Evolutionary conservation across 1,140 invertebrate species (phyloP).

Genomic region (Tribolium castaneum): DNA sequence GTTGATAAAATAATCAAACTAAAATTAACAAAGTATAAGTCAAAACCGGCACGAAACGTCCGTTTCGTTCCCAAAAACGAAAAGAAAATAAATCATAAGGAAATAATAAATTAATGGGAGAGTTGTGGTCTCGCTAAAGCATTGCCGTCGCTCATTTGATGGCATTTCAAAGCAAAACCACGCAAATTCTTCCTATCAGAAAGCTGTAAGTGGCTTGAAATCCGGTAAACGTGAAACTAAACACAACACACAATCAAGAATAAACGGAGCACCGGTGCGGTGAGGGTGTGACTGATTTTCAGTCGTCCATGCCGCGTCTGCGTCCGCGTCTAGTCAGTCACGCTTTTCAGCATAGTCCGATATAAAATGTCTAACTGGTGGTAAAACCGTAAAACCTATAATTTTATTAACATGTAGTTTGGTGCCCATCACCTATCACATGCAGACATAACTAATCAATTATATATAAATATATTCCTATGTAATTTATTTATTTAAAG

Average conservation of each 20-base stretch:
- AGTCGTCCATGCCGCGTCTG: constrained; percentile 19
- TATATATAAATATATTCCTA: constrained; percentile 14
- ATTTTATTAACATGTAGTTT: constrained; percentile 10
- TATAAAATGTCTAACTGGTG: background rate
- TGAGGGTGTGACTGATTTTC: constrained; percentile 15
- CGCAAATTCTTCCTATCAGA: constrained; percentile 50
- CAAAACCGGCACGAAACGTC: constrained; percentile 21
- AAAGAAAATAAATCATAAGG: constrained; percentile 48
- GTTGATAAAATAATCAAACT: constrained; percentile 38
- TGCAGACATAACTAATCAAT: constrained; percentile 25
- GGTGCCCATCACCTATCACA: constrained; percentile 32
- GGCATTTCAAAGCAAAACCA: constrained; percentile 60
- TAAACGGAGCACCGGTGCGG: constrained; percentile 36
- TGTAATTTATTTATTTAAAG: background rate
- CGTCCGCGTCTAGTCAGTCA: constrained; percentile 21
- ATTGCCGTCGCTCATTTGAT: constrained; percentile 53
- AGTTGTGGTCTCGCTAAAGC: constrained; percentile 60
- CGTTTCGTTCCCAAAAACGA: constrained; percentile 37
- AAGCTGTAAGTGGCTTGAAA: constrained; percentile 57
- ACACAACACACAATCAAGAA: constrained; percentile 57
- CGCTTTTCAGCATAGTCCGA: constrained; percentile 8
- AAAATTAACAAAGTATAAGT: constrained; percentile 38
- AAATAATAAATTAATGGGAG: constrained; percentile 37
- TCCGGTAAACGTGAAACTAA: constrained; percentile 54
- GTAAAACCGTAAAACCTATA: background rate